Evolutionary conservation across 2,888 invertebrate genomes (phyloP).

Genomic region (Bembecia ichneumoniformis): DNA sequence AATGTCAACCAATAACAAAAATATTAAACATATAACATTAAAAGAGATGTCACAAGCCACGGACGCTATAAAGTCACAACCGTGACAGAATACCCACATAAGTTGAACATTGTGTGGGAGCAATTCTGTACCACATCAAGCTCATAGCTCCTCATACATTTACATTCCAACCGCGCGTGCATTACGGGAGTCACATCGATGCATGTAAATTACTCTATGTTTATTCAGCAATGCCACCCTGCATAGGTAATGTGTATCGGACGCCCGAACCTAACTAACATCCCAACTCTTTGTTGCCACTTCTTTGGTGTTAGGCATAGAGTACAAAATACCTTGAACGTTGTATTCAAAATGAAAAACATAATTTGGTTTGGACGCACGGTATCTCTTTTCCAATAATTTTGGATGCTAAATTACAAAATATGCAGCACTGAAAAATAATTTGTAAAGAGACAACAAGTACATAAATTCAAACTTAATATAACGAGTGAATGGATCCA

Average conservation of each 20-base stretch:
- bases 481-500: neutral
- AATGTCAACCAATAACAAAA: too few relatives aligned
- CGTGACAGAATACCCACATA: conserved; percentile 8
- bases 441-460: too few relatives aligned
- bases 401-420: conserved; percentile 42
- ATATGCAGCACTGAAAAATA: conserved; percentile 21
- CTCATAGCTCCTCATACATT: conserved; percentile 50
- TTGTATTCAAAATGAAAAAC: conserved; percentile 28
- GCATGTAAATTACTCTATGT: conserved; percentile 68
- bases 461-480: too few relatives aligned
- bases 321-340: conserved; percentile 21
- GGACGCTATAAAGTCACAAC: conserved; percentile 15
- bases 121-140: conserved; percentile 27
- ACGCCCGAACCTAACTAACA: conserved; percentile 12
- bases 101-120: conserved; percentile 19
- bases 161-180: conserved; percentile 58
- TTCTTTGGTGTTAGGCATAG: conserved; percentile 15
- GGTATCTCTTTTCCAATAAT: conserved; percentile 62
- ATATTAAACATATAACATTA: too few relatives aligned
- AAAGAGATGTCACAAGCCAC: neutral
- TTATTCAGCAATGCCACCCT: conserved; percentile 63
- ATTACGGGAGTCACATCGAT: conserved; percentile 65
- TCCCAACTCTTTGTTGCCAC: neutral
- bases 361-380: conserved; percentile 39
- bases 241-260: conserved; percentile 52